A percentile compares a stretch with the other conserved stretches of the same genome.
These are phyloP conservation scores for Elmis aenea DNA, from an alignment of 2,888 invertebrate genomes.

Conservation along the genomic window DNA sequence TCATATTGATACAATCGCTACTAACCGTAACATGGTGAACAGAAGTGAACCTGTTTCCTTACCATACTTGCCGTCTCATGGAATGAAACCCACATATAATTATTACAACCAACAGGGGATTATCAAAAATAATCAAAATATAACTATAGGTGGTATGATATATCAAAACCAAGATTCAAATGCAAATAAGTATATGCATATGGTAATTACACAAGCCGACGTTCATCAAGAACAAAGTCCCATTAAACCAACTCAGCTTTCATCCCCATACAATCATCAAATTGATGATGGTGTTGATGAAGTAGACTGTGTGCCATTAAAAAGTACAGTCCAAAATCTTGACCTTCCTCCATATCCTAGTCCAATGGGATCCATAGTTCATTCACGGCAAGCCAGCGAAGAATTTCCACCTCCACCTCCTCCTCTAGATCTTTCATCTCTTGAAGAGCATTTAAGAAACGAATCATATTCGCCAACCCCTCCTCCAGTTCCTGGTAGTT, in stretches of 20 bases:
- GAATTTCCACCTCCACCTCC: slow-evolving; percentile 89
- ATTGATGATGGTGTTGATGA: slow-evolving; percentile 56
- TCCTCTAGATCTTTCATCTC: slow-evolving; percentile 63
- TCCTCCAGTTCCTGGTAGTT: slow-evolving; percentile 35
- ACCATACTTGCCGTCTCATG: slow-evolving; percentile 57
- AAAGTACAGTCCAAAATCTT: slow-evolving; percentile 49
- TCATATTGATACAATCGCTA: too few species aligned
- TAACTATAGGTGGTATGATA: slow-evolving; percentile 7
- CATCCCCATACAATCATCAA: slow-evolving; percentile 37
- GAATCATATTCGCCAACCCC: slow-evolving; percentile 29
- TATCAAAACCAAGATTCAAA: slow-evolving; percentile 13
- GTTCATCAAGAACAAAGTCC: slow-evolving; percentile 80
- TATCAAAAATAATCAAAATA: slow-evolving; percentile 3
- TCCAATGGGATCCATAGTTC: slow-evolving; percentile 69
- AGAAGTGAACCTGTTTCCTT: slow-evolving; percentile 55
- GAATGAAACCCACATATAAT: slow-evolving; percentile 33
- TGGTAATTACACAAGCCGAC: slow-evolving; percentile 81
- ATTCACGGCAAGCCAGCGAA: slow-evolving; percentile 82
- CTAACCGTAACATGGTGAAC: not conserved
- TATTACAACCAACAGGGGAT: slow-evolving; percentile 4
- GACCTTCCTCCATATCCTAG: slow-evolving; percentile 79
- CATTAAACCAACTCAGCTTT: slow-evolving; percentile 47
- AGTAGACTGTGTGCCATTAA: slow-evolving; percentile 57
- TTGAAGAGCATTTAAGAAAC: slow-evolving; percentile 52
- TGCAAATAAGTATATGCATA: too few species aligned